Evolutionary conservation across 2,888 invertebrate species (phyloP).

Genomic region (Omphaloscelis lunosa): DNA sequence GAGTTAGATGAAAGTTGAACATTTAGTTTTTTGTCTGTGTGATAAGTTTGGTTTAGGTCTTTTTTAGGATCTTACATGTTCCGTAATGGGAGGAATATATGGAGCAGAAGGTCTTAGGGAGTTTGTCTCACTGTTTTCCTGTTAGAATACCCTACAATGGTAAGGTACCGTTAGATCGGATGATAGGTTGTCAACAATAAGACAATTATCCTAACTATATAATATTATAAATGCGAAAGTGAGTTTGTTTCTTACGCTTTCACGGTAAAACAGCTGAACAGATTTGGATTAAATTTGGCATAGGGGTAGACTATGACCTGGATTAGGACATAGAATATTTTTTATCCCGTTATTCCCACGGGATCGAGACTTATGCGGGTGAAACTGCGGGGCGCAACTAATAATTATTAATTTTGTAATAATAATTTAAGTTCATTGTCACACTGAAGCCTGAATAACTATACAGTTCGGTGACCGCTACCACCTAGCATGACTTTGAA

Average conservation of each 20-base stretch:
- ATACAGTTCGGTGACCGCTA: background rate
- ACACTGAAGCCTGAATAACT: slow-evolving; percentile 17
- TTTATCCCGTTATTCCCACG: too few relatives aligned
- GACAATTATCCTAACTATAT: background rate
- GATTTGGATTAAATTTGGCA: too few relatives aligned
- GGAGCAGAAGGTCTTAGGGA: background rate
- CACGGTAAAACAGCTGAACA: too few relatives aligned
- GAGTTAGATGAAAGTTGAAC: slow-evolving; percentile 26
- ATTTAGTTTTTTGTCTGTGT: background rate
- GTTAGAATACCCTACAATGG: background rate
- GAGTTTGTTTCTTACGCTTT: too few relatives aligned
- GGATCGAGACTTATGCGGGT: too few relatives aligned
- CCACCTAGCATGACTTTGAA: background rate
- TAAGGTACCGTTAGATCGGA: background rate
- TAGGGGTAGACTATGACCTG: too few relatives aligned
- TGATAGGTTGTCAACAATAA: background rate
- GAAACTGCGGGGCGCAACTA: too few relatives aligned
- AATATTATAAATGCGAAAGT: too few relatives aligned
- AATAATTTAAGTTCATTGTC: background rate
- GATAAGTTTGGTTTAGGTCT: background rate
- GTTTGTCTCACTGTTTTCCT: background rate
- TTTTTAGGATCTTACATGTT: background rate
- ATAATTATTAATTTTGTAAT: too few relatives aligned
- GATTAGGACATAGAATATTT: too few relatives aligned
- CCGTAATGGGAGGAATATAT: too few relatives aligned